Evolutionary conservation across 2,888 invertebrate species (phyloP).

Genomic region (Notodonta dromedarius): DNA sequence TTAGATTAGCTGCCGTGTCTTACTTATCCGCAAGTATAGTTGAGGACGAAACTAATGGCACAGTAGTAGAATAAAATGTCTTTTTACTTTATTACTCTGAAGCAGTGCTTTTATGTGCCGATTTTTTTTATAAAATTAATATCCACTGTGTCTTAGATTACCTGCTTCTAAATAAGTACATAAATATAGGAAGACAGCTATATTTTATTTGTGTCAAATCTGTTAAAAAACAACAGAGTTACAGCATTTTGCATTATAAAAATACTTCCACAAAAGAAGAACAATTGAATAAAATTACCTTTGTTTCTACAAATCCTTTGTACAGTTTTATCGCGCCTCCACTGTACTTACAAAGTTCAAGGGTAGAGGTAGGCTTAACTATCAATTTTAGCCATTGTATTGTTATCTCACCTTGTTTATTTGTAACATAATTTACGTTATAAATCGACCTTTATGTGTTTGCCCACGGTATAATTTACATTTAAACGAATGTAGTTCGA

Average conservation of each 20-base stretch:
- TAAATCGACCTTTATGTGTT: slow-evolving; percentile 1
- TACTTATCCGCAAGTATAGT: slow-evolving; percentile 27
- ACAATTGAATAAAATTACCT: too few species aligned
- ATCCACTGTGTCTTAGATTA: too few species aligned
- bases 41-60: slow-evolving; percentile 13
- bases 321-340: slow-evolving; percentile 7
- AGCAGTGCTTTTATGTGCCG: too few species aligned
- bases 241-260: too few species aligned
- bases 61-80: too few species aligned
- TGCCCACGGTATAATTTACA: background rate
- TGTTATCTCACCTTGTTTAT: background rate
- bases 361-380: slow-evolving; percentile 11
- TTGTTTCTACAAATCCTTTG: slow-evolving; percentile 10
- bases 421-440: background rate
- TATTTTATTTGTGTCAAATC: too few species aligned
- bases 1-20: slow-evolving; percentile 38
- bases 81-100: too few species aligned
- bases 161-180: too few species aligned
- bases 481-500: background rate
- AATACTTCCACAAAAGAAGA: too few species aligned
- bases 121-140: too few species aligned
- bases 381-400: slow-evolving; percentile 24
- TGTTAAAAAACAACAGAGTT: too few species aligned
- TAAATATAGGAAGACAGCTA: too few species aligned
- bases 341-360: slow-evolving; percentile 26